Percentiles rank a stretch among this genome's conserved stretches.
Conservation (phyloP, 2,888 invertebrate genomes). For the Atrina japonica region DNA sequence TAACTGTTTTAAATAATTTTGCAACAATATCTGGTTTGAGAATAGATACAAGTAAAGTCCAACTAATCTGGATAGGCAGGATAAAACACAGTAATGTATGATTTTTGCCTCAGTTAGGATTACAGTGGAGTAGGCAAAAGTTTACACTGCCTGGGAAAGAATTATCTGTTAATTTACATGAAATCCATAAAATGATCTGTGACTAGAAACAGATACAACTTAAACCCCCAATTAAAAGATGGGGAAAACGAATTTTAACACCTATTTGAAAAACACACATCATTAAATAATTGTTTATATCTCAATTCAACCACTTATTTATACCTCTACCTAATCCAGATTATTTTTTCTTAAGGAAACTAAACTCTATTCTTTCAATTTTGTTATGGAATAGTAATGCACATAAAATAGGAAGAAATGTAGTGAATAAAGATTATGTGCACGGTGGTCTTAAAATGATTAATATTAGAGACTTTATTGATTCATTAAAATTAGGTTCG, state of each 20-base stretch:
- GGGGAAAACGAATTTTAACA: background rate
- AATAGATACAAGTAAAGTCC: background rate
- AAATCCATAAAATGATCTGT: background rate
- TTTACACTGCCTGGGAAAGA: conserved; percentile 10
- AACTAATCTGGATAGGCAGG: conserved; percentile 1
- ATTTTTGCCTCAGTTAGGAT: background rate
- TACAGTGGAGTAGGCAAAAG: background rate
- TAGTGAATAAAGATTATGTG: background rate
- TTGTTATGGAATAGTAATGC: conserved; percentile 6
- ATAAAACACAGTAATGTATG: background rate
- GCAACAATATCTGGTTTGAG: background rate
- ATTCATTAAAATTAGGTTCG: background rate
- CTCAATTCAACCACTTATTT: background rate
- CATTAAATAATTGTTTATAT: background rate
- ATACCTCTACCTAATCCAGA: conserved; percentile 4
- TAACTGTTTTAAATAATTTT: background rate
- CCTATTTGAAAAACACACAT: conserved; percentile 7
- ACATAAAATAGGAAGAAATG: conserved; percentile 4
- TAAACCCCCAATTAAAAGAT: background rate
- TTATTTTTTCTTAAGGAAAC: background rate
- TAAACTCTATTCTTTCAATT: background rate
- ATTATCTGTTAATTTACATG: conserved; percentile 16
- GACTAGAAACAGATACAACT: background rate
- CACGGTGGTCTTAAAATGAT: conserved; percentile 12
- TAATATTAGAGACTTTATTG: background rate